These are phyloP conservation scores for Nasonia longicornis DNA, from an alignment of 1,140 invertebrate genomes.

Conservation along the genomic window DNA sequence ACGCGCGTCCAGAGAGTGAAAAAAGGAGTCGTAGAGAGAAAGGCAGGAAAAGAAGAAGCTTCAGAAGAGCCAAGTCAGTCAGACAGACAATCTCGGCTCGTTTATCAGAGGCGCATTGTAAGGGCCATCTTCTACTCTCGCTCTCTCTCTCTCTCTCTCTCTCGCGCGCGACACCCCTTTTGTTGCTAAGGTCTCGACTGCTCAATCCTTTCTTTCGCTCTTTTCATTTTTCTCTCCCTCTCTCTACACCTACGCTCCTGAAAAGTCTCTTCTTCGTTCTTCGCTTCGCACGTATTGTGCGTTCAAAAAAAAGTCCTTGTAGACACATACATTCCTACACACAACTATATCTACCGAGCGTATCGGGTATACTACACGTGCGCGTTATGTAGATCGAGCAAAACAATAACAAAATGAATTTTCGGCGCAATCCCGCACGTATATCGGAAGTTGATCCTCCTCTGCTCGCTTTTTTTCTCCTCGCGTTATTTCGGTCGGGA, in stretches of 20 bases:
- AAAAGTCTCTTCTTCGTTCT: conserved; percentile 39
- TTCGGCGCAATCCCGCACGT: neutral
- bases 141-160: neutral
- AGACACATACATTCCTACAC: no score
- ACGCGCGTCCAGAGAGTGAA: conserved; percentile 18
- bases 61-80: conserved; percentile 48
- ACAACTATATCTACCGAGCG: neutral
- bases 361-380: neutral
- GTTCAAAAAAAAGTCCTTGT: neutral
- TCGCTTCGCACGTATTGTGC: conserved; percentile 5
- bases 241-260: conserved; percentile 51
- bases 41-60: conserved; percentile 43
- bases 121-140: conserved; percentile 42
- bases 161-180: conserved; percentile 64
- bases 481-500: neutral
- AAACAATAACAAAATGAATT: conserved; percentile 21
- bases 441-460: conserved; percentile 28
- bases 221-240: conserved; percentile 62
- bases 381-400: neutral
- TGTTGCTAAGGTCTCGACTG: conserved; percentile 66
- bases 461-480: conserved; percentile 1
- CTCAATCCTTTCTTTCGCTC: conserved; percentile 68
- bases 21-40: conserved; percentile 13
- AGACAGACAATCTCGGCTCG: conserved; percentile 62
- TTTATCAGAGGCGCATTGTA: conserved; percentile 60